Conservation (phyloP, 2,113 vertebrate genomes). For the Eulemur rufifrons region DNA sequence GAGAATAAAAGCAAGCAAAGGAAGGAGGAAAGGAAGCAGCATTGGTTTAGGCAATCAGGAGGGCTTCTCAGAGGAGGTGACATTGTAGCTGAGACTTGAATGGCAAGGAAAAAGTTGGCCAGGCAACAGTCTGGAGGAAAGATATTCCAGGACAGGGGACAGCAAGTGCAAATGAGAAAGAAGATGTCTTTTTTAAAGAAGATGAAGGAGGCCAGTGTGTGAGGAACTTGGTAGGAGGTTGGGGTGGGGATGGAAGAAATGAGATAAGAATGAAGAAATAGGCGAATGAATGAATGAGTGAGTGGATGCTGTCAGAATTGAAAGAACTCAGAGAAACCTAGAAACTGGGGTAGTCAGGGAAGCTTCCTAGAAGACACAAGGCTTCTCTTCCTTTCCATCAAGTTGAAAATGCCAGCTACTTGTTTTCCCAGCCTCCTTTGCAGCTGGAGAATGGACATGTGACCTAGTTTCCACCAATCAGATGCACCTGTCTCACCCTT, state of each 20-base stretch:
- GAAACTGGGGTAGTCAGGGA: background rate
- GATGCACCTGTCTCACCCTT: background rate
- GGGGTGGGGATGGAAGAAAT: background rate
- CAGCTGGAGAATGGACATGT: background rate
- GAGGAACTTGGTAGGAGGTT: background rate
- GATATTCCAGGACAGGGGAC: background rate
- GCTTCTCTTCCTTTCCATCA: background rate
- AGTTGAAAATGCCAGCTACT: background rate
- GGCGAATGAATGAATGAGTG: background rate
- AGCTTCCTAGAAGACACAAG: background rate
- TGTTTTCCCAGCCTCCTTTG: constrained; percentile 28
- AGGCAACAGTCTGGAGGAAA: background rate
- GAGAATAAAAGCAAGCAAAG: background rate
- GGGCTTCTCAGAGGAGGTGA: background rate
- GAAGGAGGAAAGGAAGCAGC: too few relatives aligned
- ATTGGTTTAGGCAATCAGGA: background rate
- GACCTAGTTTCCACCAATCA: background rate
- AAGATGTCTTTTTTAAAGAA: background rate
- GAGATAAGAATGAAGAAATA: background rate
- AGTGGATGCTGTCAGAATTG: background rate
- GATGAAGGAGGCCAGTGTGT: background rate
- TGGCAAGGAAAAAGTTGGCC: background rate
- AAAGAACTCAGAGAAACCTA: background rate
- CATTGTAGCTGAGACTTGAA: background rate
- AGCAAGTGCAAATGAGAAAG: background rate